Base-by-base conservation (phyloP, 2,113 vertebrate species). In the Puffinus mauretanicus region DNA sequence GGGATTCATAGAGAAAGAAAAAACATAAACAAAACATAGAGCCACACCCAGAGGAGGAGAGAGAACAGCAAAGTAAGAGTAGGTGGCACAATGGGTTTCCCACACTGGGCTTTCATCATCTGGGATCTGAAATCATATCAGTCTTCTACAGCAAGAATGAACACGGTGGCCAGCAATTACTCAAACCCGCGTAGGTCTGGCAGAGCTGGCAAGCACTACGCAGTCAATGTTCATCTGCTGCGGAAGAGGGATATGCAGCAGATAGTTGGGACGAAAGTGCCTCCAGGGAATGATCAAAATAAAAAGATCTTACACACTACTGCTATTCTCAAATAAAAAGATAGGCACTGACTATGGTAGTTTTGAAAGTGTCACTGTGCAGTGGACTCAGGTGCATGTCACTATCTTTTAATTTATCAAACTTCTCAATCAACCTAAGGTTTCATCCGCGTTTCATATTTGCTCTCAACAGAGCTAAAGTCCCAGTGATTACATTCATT, bases 371-470 rank as follows among this genome's bases (percentile, higher is more conserved):
- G 90, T 42, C 60, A 15, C 91, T 2, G 2, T 64, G 93, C 75
- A 36, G 16, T 49, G 82, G 91, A 85, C 89, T 91, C 89, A 80
- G 78, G 81, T 94, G 70, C 66, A 32, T 6, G 44, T 14, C 3
- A 10, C 89, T 82, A 85, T 66, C 88, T 93, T 93, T 86, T 86
- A 90, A 93, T 95, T 95, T 94, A 97, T 92, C 88, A 86, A 80
- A 87, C 81, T 96, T 93, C 82, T 93, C 83, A 32, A 69, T 92
- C 94, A 95, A 67, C 54, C 81, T 15, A 12, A 84, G 81, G 89
- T 76, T 87, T 95, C 83, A 93, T 72, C 73, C 2, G 2, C 86
- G 94, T 93, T 82, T 94, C 82, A 4, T 92, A 95, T 88, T 93
- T 88, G 90, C 90, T 93, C 90, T 83, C 67, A 19, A 58, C 81